phyloP scores from a whole-genome alignment of 2,888 invertebrate genomes.

The Leucophora obtusa region DNA sequence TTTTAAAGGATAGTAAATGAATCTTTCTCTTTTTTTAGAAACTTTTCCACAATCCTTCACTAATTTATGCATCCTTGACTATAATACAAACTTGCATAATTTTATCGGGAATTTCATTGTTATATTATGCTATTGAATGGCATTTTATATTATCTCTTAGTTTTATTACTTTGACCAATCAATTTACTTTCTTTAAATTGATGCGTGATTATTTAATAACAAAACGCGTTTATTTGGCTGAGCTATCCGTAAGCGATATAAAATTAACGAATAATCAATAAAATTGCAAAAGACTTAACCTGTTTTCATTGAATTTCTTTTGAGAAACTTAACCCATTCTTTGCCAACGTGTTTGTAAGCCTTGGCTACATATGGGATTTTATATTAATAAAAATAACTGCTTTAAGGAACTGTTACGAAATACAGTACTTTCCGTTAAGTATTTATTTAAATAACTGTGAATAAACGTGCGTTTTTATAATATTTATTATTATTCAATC shows the following conservation, averaged over 20 bases:
- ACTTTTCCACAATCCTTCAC: constrained; percentile 91
- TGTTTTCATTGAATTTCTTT: too few relatives aligned
- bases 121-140: constrained; percentile 92
- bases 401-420: too few relatives aligned
- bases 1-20: neutral
- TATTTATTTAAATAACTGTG: too few relatives aligned
- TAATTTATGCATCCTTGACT: constrained; percentile 86
- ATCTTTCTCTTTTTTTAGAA: constrained; percentile 82
- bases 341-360: too few relatives aligned
- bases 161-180: constrained; percentile 92
- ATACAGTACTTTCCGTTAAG: too few relatives aligned
- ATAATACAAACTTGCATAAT: constrained; percentile 86
- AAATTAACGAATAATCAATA: constrained; percentile 66
- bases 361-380: too few relatives aligned
- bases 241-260: constrained; percentile 70
- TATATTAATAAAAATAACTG: too few relatives aligned
- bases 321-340: too few relatives aligned
- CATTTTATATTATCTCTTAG: constrained; percentile 93
- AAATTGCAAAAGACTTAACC: constrained; percentile 37
- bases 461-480: too few relatives aligned
- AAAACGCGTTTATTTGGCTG: constrained; percentile 85
- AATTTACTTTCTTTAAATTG: constrained; percentile 93
- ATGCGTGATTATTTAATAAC: constrained; percentile 91
- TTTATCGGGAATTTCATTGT: constrained; percentile 86
- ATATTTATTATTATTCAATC: too few relatives aligned